Evolutionary conservation across 1,140 invertebrate genomes (phyloP), one percentile per base, ranked within the genome.

Genomic region (Sipha flava): DNA sequence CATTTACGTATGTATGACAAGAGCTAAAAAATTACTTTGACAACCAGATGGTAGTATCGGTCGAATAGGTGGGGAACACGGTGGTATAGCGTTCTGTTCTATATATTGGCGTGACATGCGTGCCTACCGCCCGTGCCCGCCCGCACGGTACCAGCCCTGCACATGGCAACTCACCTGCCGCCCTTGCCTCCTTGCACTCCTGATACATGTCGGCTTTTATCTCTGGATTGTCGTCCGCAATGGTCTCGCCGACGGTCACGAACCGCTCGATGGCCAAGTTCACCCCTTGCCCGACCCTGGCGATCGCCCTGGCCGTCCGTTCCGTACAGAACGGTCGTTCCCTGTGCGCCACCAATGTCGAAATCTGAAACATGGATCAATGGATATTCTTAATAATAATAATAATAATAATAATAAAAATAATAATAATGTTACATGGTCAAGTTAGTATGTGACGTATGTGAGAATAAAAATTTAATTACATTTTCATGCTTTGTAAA

Each of bases 171-270:
- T 49, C 87, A 98, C 97, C 97, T 84, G 97, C 96, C 83, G 93
- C 90, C 82, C 96, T 88, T 9, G 97, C 97, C 84, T 99, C 97
- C 85, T 95, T 95, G 87, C 97, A 99, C 9, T 97, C 96, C 57
- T 81, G 80, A 72, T 83, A 97, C 96, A 99, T 98, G 84, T 98
- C 96, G 83, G 93, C 91, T 82, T 95, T 93, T 82, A 99, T 96
- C 86, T 99, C 97, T 16, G 93, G 91, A 88, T 98, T 98, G 88
- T 98, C 96, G 87, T 98, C 95, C 34, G 96, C 97, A 84, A 99
- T 98, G 81, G 96, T 95, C 87, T 99, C 97, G 40, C 97, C 97
- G 79, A 99, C 96, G 3, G 94, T 94, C 75, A 98, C 96, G 88
- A 99, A 99, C 81, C 97, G 89, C 85, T 99, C 97, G 62, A 99